Conservation (phyloP, 2,888 invertebrate genomes). For the Hypselothyrea guttata region DNA sequence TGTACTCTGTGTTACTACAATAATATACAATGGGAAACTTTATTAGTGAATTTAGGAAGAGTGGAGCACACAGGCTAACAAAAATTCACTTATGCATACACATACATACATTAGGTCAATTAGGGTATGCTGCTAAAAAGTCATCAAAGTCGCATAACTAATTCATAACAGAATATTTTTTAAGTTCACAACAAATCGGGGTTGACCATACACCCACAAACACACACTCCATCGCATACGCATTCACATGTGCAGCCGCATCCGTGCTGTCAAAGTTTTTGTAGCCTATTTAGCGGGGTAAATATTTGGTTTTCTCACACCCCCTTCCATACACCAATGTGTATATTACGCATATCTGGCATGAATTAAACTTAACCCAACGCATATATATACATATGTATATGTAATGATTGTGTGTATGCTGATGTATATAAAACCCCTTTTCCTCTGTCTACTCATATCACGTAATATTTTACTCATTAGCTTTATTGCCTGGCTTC, state of each 20-base stretch:
- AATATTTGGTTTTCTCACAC: slow-evolving; percentile 40
- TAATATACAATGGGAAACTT: no score
- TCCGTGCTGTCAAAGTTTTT: slow-evolving; percentile 27
- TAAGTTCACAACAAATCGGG: slow-evolving; percentile 10
- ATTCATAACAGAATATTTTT: slow-evolving; percentile 39
- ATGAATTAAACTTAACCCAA: slow-evolving; percentile 48
- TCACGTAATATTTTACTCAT: slow-evolving; percentile 48
- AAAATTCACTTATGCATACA: slow-evolving; percentile 5
- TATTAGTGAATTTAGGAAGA: no score
- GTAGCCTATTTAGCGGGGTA: slow-evolving; percentile 60
- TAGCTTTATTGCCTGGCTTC: slow-evolving; percentile 59
- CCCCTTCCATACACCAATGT: not conserved
- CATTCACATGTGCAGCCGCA: not conserved
- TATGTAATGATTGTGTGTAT: not conserved
- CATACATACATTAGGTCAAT: not conserved
- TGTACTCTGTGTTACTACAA: no score
- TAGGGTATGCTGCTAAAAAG: slow-evolving; percentile 32
- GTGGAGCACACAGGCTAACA: no score
- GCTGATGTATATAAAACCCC: no score
- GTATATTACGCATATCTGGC: slow-evolving; percentile 20
- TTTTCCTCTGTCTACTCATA: no score
- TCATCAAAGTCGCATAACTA: slow-evolving; percentile 51
- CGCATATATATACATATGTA: slow-evolving; percentile 19
- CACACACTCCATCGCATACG: not conserved
- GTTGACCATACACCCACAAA: slow-evolving; percentile 10